Base-by-base conservation (phyloP, 2,888 invertebrate species). In the Xanthostigma xanthostigma region DNA sequence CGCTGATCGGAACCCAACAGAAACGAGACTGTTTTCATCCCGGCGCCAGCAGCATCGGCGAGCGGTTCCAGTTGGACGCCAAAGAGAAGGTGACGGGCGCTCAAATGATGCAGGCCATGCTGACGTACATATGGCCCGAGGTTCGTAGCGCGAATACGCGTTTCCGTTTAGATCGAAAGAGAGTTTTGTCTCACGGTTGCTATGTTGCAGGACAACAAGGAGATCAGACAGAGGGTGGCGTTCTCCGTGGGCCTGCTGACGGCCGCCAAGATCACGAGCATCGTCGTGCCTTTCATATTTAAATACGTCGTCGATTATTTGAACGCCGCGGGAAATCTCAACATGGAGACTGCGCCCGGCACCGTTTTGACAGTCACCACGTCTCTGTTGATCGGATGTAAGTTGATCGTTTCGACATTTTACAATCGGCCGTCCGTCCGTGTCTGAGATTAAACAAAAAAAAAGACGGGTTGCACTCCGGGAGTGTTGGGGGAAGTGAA, bases 101-200 rank as follows among this genome's bases (percentile, higher is more conserved):
- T 58, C 81, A 91, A 60, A 94, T 96, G 85, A 62, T 94, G 34
- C 76, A 75, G 55, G 84, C 85, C 45, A 94, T 97, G 92, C 65
- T 90, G 64, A 77, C 78, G 45, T 93, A 95, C 69, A 85, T 97
- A 49, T 97, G 97, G 97, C 97, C 97, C 33, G 85, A 89, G 74
- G 87, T 86, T 55, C 27, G 27, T 27, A 6, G 6, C 17, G 6
- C 27, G 27, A 6, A 1, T 5, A 1, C 6, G 27, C 27, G 27
- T 5, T 27, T 27, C 6, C 6, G 3, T 6, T 27, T 27, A 2
- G 65, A 65, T 62, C 56, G 65, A 36, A 63, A 61, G 53, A 61
- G 53, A 62, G 62, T 64, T 64, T 41, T 17, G 6, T 27, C 6
- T 27, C 5, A 36, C 43, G 50, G 49, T 34, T 42, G 41, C 36